Conservation (phyloP, 1,140 invertebrate species). For the Muscidifurax raptorellus region DNA sequence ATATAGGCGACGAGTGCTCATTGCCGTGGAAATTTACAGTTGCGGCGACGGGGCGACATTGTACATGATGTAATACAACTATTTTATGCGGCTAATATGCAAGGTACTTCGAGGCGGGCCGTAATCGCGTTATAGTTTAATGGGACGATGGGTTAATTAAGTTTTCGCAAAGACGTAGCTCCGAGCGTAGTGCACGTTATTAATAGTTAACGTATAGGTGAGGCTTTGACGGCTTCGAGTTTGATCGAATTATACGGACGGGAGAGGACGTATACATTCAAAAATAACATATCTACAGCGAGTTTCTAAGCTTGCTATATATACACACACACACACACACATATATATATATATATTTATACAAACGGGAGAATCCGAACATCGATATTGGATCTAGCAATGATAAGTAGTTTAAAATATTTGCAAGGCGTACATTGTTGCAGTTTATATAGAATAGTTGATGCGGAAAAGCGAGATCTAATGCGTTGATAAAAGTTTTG, state of each 20-base stretch:
- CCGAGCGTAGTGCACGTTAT: not conserved
- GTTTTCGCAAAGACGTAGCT: constrained; percentile 48
- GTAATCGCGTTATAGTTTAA: constrained; percentile 54
- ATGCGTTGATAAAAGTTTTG: no score
- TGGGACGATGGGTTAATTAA: constrained; percentile 55
- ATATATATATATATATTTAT: no score
- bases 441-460: no score
- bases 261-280: not conserved
- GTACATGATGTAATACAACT: constrained; percentile 14
- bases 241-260: constrained; percentile 11
- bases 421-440: no score
- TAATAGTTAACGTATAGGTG: constrained; percentile 18
- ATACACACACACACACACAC: no score
- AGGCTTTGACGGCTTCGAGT: constrained; percentile 12
- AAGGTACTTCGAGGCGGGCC: not conserved
- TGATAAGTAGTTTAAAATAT: no score
- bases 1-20: constrained; percentile 7
- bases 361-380: no score
- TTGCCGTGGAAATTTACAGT: not conserved
- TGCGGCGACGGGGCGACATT: not conserved
- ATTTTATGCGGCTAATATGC: constrained; percentile 3
- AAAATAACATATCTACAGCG: not conserved
- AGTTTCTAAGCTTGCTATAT: no score
- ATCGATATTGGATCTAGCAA: no score
- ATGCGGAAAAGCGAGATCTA: no score